Conservation (phyloP, 2,888 invertebrate genomes). For the Melipona bicolor region DNA sequence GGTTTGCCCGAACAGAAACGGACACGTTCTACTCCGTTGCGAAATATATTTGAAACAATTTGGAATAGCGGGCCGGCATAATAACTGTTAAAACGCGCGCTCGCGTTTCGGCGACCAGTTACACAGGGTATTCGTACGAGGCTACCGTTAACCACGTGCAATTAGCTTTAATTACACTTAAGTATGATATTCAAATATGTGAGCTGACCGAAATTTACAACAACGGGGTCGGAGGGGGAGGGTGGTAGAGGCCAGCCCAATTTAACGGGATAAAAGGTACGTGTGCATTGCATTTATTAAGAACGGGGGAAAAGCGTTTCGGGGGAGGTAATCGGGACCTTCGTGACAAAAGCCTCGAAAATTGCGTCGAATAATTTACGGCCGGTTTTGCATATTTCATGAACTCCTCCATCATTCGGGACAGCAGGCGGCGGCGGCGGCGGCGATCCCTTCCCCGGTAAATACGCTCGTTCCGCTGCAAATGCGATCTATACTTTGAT, state of each 20-base stretch:
- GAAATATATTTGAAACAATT: neutral
- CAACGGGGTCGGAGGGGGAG: too few species aligned
- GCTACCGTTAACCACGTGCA: neutral
- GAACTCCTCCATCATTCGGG: constrained; percentile 13
- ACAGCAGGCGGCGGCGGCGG: neutral
- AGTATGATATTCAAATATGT: neutral
- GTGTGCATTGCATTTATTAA: constrained; percentile 27
- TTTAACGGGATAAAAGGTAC: constrained; percentile 13
- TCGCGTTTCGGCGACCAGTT: neutral
- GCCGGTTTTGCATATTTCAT: constrained; percentile 47
- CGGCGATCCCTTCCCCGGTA: neutral
- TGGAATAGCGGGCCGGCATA: neutral
- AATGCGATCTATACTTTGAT: constrained; percentile 37
- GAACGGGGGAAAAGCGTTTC: constrained; percentile 6
- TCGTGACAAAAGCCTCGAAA: constrained; percentile 29
- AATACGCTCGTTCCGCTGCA: constrained; percentile 24
- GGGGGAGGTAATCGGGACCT: constrained; percentile 7
- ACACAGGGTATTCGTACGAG: neutral
- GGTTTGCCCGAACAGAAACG: neutral
- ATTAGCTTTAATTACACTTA: constrained; percentile 6
- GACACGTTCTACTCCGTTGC: too few species aligned
- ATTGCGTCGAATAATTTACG: constrained; percentile 49
- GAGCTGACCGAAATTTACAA: neutral
- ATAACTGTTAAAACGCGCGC: neutral
- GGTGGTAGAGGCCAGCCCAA: neutral